Evolutionary conservation across 2,888 invertebrate species (phyloP), one percentile per base, ranked within the genome.

Genomic region (Geophilus truncorum): DNA sequence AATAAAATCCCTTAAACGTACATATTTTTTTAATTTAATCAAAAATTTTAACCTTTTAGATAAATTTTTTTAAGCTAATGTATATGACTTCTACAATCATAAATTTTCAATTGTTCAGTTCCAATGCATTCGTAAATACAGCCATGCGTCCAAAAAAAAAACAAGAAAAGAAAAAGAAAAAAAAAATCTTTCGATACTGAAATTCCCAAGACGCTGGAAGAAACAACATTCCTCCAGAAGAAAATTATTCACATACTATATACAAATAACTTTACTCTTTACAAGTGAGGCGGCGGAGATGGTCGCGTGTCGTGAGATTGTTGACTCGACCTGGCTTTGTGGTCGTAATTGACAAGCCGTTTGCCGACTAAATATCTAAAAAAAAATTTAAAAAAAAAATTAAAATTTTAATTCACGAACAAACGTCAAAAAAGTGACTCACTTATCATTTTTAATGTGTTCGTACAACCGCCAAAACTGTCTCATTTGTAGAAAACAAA

Each of bases 361-460:
- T 97, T 94, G 0, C 98, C 98, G 15, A 99, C 98, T 78, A 98
- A 90, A 89, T 98, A 90, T 84, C 90, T 89, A 85, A 30, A 85
- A 85, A 76, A 77, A 82, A 81, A 81, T 32, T 81, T 34, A 15
- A 36, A 45, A 62, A 18, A 36, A 75, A 77, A 62, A 77, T 18
- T 12, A 40, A 34, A 32, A 78, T 18, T 15, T 36, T 3, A 36
- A 1, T n/a, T n/a, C n/a, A n/a, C n/a, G n/a, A n/a, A n/a, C n/a
- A n/a, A n/a, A n/a, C n/a, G n/a, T n/a, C n/a, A n/a, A n/a, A 15
- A 25, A 80, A 76, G 77, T 9, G 25, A 62, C 87, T 86, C 85
- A 98, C 89, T 98, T 98, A 89, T 98, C 98, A 88, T 99, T 98
- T 89, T 98, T 97, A 86, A 99, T 99, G 88, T 97, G 97, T 87